A percentile compares a stretch with the other conserved stretches of the same genome.
These are phyloP conservation scores for Harpagoxenus sublaevis DNA, from an alignment of 2,888 invertebrate genomes.

Conservation along the genomic window DNA sequence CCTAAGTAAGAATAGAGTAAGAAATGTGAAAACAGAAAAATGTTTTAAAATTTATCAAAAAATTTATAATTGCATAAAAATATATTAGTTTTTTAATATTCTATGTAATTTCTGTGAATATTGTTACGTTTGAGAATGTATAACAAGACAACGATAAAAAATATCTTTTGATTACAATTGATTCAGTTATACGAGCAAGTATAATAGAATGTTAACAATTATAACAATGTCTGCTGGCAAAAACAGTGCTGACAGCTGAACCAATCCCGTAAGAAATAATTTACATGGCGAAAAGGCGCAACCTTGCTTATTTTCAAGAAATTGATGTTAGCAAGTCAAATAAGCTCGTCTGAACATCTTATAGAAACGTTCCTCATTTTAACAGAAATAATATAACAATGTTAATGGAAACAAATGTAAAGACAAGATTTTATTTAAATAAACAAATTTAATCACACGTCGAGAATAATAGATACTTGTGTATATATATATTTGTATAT, in stretches of 20 bases:
- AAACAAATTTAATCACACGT: not conserved
- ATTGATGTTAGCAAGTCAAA: slow-evolving; percentile 35
- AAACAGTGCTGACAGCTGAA: slow-evolving; percentile 1
- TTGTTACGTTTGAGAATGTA: not conserved
- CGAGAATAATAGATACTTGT: not conserved
- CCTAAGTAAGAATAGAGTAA: not conserved
- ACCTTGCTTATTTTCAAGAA: slow-evolving; percentile 3
- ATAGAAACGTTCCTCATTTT: slow-evolving; percentile 3
- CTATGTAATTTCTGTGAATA: not conserved
- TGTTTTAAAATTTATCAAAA: not conserved
- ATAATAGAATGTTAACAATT: slow-evolving; percentile 26
- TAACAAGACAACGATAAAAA: not conserved
- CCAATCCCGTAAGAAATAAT: not conserved
- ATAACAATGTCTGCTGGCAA: not conserved
- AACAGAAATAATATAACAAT: not conserved
- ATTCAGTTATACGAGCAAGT: not conserved
- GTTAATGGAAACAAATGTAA: not conserved
- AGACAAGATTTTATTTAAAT: not conserved
- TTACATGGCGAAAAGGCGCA: not conserved
- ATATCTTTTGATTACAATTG: not conserved
- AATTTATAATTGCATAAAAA: not conserved
- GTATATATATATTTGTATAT: not conserved
- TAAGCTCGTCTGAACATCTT: not conserved
- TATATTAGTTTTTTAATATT: not conserved
- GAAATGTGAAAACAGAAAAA: not conserved